A percentile compares a stretch with the other conserved stretches of the same genome.
phyloP scores from a whole-genome alignment of 2,113 vertebrate genomes.

The Mus pahari region DNA sequence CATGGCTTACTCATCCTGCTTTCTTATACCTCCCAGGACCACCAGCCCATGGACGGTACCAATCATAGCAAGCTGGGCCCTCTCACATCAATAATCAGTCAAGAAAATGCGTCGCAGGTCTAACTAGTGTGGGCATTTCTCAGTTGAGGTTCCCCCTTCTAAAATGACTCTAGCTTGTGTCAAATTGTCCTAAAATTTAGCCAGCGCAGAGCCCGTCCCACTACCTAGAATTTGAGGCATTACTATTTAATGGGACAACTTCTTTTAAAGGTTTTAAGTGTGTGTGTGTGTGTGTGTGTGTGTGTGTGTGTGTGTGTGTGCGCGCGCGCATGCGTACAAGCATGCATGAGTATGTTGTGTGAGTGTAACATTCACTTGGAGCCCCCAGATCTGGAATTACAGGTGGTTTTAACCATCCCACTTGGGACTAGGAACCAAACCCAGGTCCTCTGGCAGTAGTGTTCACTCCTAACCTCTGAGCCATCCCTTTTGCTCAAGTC shows the following conservation, averaged over 20 bases:
- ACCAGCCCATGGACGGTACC: neutral
- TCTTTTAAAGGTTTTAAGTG: neutral
- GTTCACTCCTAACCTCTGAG: neutral
- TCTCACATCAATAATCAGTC: neutral
- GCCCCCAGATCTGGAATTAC: neutral
- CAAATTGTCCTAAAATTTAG: neutral
- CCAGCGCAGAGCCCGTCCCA: no score
- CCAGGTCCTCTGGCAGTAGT: neutral
- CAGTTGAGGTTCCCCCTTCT: neutral
- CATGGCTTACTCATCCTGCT: neutral
- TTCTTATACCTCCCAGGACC: neutral
- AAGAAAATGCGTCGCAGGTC: neutral
- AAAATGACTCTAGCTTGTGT: neutral
- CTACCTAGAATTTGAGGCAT: neutral
- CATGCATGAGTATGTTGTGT: neutral
- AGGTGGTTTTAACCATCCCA: neutral
- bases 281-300: neutral
- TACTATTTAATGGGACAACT: neutral
- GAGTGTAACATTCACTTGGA: neutral
- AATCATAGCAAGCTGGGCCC: neutral
- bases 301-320: neutral
- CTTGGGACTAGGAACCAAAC: neutral
- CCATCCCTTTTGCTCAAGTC: neutral
- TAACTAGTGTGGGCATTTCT: neutral
- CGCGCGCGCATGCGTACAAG: rapidly evolving